Evolutionary conservation across 2,888 invertebrate genomes (phyloP), one percentile per base, ranked within the genome.

Genomic region (Rosalia funebris): DNA sequence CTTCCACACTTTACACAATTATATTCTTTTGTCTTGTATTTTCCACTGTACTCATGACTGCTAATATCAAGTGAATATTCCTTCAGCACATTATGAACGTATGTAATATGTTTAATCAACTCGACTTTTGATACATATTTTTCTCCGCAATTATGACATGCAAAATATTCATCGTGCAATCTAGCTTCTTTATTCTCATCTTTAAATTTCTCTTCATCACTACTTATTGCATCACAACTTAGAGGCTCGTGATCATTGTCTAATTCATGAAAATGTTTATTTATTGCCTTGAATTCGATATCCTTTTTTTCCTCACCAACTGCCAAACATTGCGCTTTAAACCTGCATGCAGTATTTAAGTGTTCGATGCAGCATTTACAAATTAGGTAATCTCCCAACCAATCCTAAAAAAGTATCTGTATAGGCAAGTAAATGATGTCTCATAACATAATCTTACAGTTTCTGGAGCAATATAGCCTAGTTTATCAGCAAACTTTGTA

Each of bases 361-460:
- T 63, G 57, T 20, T 36, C 20, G 44, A 61, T 48, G 67, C 73
- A 73, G 16, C 59, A 20, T 9, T 41, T 19, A 42, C 73, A 73
- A 20, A 73, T 63, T 16, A 59, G 52, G 31, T 60, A 68, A 25
- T 48, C 41, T 5, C 57, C 47, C 15, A 59, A 17, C 73, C 73
- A 73, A 44, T 64, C 62, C 73, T 73, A 32, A 32, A 69, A 63
- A 55, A 46, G 47, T 39, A 31, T n/a, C n/a, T n/a, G n/a, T n/a
- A n/a, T n/a, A n/a, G 50, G 7, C 20, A 12, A 9, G 16, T 31
- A 17, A 25, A 46, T 11, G 17, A 1, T 12, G 1, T 19, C 10
- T 1, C 7, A 15, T 7, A 11, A 39, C 16, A 42, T 19, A 44
- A 47, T 56, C 62, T 63, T 64, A 71, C 71, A 54, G 65, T 66